Evolutionary conservation across 2,797 vertebrate species (phyloP).

Genomic region (Sebastes oblongus): DNA sequence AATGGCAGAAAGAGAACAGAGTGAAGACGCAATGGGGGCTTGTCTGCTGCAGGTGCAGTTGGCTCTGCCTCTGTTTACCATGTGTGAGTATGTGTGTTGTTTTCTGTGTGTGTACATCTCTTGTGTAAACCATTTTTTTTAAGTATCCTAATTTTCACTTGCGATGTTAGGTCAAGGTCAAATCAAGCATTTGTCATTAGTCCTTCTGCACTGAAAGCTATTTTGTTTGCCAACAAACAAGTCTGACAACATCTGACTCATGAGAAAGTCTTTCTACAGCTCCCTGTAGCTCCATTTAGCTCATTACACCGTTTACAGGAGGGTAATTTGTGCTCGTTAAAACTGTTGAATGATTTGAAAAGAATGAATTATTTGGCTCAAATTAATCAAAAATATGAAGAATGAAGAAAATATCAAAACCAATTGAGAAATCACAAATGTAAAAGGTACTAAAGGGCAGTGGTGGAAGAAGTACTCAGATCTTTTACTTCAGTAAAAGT

Average conservation of each 20-base stretch:
- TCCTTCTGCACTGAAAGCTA: neutral
- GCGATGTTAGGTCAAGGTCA: neutral
- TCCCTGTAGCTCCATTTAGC: neutral
- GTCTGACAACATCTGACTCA: neutral
- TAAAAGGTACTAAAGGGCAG: neutral
- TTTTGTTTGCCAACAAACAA: neutral
- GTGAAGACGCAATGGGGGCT: conserved; percentile 13
- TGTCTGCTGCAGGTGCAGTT: conserved; percentile 20
- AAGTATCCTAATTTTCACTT: neutral
- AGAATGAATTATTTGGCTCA: neutral
- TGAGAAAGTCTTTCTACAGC: neutral
- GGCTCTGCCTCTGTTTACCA: neutral
- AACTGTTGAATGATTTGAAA: neutral
- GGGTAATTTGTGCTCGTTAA: neutral
- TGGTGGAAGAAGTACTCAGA: neutral
- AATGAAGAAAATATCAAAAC: neutral
- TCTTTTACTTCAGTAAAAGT: neutral
- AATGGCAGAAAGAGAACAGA: conserved; percentile 33
- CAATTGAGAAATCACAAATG: neutral
- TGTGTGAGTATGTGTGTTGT: neutral
- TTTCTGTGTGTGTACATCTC: neutral
- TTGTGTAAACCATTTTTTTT: neutral
- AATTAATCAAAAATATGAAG: neutral
- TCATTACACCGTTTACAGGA: neutral
- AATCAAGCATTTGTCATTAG: neutral